Conservation (phyloP, 2,888 invertebrate species). For the Thymelicus sylvestris region DNA sequence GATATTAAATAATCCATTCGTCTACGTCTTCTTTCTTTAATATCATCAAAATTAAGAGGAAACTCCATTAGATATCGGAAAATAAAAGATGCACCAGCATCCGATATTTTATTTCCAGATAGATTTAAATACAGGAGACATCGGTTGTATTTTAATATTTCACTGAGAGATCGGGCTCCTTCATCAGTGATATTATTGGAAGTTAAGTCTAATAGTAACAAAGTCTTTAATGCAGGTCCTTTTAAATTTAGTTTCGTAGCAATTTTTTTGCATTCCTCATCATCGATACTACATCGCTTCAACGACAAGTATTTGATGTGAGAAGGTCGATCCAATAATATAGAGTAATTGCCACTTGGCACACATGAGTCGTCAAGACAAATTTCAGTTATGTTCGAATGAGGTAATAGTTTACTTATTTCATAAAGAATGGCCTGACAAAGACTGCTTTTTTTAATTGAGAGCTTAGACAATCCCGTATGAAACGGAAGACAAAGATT, state of each 20-base stretch:
- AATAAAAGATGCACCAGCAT: constrained; percentile 54
- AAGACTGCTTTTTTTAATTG: constrained; percentile 50
- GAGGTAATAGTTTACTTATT: constrained; percentile 54
- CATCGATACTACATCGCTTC: constrained; percentile 57
- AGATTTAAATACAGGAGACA: constrained; percentile 59
- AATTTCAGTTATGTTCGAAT: constrained; percentile 61
- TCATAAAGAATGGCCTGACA: constrained; percentile 49
- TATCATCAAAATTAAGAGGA: constrained; percentile 51
- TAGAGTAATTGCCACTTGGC: constrained; percentile 54
- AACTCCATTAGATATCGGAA: constrained; percentile 54
- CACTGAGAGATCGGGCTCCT: constrained; percentile 53
- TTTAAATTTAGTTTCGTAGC: constrained; percentile 48
- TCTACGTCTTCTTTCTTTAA: constrained; percentile 41
- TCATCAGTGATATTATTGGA: constrained; percentile 58
- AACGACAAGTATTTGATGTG: constrained; percentile 59
- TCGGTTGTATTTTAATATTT: constrained; percentile 58
- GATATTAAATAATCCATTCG: constrained; percentile 45
- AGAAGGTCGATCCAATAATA: constrained; percentile 52
- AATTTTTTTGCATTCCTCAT: constrained; percentile 52
- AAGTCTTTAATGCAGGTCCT: constrained; percentile 45
- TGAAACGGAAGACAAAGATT: constrained; percentile 59
- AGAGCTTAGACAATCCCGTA: constrained; percentile 50
- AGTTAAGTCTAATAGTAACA: constrained; percentile 55
- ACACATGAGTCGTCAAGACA: constrained; percentile 58
- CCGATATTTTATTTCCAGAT: constrained; percentile 58